Conservation (phyloP, 2,113 vertebrate species). For the Coturnix japonica region DNA sequence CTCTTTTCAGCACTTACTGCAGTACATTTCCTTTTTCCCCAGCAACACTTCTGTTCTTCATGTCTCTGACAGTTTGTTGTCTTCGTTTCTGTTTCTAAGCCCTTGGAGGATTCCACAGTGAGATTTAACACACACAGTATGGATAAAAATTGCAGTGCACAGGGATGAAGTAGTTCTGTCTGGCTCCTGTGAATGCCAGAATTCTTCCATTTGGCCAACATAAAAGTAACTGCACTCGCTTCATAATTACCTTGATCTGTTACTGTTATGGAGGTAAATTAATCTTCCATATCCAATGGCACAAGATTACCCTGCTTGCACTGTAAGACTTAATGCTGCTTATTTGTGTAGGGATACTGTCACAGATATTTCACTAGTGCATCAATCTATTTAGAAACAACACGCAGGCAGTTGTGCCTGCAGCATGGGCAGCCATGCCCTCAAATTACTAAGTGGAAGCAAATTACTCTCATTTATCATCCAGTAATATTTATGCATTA, state of each 20-base stretch:
- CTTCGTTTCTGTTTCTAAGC: background rate
- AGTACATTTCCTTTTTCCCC: background rate
- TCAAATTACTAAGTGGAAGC: background rate
- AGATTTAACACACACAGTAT: background rate
- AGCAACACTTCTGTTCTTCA: background rate
- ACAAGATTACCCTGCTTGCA: background rate
- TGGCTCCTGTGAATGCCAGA: background rate
- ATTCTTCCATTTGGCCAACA: background rate
- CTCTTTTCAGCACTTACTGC: background rate
- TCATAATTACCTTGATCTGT: background rate
- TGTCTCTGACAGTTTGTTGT: background rate
- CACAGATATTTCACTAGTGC: background rate
- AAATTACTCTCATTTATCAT: constrained; percentile 10
- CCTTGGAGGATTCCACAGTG: background rate
- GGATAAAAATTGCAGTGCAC: background rate
- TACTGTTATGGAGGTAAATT: background rate
- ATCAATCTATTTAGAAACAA: background rate
- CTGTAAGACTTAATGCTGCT: rapidly evolving
- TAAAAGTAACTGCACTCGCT: background rate
- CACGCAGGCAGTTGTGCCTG: background rate
- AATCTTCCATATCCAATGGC: background rate
- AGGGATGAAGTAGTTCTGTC: background rate
- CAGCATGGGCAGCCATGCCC: background rate
- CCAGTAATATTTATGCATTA: background rate
- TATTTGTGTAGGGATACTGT: rapidly evolving